phyloP scores from a whole-genome alignment of 2,888 invertebrate genomes.

The Philereme transversata region DNA sequence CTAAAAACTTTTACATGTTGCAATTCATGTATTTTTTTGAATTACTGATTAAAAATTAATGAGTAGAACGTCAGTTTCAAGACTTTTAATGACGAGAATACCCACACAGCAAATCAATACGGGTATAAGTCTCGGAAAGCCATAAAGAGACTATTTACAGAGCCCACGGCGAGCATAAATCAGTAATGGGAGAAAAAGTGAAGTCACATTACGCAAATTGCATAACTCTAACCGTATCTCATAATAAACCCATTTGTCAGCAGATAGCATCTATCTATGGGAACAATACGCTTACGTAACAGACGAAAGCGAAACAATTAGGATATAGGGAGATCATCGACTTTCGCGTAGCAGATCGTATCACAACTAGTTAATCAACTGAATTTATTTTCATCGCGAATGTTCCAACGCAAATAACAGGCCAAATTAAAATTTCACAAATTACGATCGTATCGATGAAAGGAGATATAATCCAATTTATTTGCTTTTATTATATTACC shows the following conservation, averaged over 20 bases:
- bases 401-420: conserved; percentile 41
- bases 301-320: conserved; percentile 77
- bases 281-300: conserved; percentile 68
- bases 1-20: no score
- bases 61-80: conserved; percentile 7
- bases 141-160: conserved; percentile 32
- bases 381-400: conserved; percentile 44
- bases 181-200: conserved; percentile 47
- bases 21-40: background rate
- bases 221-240: conserved; percentile 63
- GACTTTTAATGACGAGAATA: conserved; percentile 22
- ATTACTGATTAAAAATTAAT: conserved; percentile 5
- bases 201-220: conserved; percentile 62
- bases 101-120: conserved; percentile 28
- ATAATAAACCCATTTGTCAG: conserved; percentile 73
- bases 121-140: conserved; percentile 19
- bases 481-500: conserved; percentile 40
- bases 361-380: conserved; percentile 43
- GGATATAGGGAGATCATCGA: conserved; percentile 61
- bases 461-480: conserved; percentile 48
- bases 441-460: conserved; percentile 48
- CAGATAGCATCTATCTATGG: conserved; percentile 65
- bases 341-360: conserved; percentile 61
- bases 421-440: conserved; percentile 55
- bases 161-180: conserved; percentile 36